These are phyloP conservation scores for Strigamia maritima DNA, from an alignment of 2,888 invertebrate genomes.

Conservation along the genomic window DNA sequence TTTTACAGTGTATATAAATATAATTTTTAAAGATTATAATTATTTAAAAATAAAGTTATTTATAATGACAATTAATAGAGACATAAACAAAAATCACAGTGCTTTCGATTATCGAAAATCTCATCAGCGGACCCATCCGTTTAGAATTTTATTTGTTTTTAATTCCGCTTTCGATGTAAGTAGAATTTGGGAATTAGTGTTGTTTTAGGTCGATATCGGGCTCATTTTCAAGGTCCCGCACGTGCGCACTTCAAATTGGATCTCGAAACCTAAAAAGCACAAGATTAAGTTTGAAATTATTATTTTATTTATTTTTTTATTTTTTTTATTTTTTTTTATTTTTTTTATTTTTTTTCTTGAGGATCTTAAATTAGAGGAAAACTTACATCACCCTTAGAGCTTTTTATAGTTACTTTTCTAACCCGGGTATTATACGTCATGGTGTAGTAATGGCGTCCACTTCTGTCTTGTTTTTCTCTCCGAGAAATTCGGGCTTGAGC, in stretches of 20 bases:
- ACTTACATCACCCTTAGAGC: neutral
- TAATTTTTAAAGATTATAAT: too few species aligned
- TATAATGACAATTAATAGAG: too few species aligned
- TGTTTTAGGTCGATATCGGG: neutral
- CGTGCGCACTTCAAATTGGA: too few species aligned
- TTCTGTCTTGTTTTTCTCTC: neutral
- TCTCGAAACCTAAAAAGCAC: too few species aligned
- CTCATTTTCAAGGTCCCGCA: neutral
- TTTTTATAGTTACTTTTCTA: neutral
- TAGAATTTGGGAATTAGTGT: neutral
- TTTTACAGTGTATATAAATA: too few species aligned
- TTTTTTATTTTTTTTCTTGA: neutral
- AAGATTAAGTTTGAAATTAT: too few species aligned
- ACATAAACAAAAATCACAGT: too few species aligned
- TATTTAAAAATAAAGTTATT: too few species aligned
- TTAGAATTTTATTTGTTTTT: neutral
- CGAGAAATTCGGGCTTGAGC: neutral
- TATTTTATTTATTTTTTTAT: too few species aligned
- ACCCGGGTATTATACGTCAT: neutral
- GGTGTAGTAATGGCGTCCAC: neutral
- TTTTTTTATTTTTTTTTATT: too few species aligned
- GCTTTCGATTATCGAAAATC: too few species aligned
- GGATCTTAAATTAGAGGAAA: neutral
- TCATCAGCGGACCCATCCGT: too few species aligned
- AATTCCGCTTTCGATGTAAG: neutral